Conservation (phyloP, 1,140 invertebrate genomes). For the Orussus abietinus region DNA sequence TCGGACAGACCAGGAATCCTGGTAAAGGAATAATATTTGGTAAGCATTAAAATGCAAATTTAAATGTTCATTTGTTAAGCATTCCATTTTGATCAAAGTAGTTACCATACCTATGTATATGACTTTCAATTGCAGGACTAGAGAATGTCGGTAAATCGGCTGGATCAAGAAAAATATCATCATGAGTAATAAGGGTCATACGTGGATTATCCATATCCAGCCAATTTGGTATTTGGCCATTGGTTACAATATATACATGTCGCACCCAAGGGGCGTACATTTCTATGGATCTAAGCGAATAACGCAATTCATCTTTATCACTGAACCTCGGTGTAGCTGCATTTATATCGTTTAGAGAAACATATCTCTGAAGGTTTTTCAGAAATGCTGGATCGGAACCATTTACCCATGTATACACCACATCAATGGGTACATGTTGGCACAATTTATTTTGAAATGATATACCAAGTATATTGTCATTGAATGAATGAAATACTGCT, state of each 20-base stretch:
- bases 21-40: too few relatives aligned
- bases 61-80: too few relatives aligned
- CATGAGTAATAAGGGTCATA: slow-evolving; percentile 67
- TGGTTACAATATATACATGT: slow-evolving; percentile 80
- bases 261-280: slow-evolving; percentile 78
- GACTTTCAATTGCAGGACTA: slow-evolving; percentile 70
- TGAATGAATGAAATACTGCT: slow-evolving; percentile 50
- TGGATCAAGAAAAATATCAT: slow-evolving; percentile 67
- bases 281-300: slow-evolving; percentile 74
- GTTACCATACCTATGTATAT: slow-evolving; percentile 60
- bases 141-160: slow-evolving; percentile 77
- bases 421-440: slow-evolving; percentile 69
- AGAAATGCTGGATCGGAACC: slow-evolving; percentile 70
- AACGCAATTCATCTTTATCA: slow-evolving; percentile 72
- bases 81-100: too few relatives aligned
- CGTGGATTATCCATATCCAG: slow-evolving; percentile 73
- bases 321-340: slow-evolving; percentile 57
- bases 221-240: slow-evolving; percentile 85
- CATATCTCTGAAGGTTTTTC: slow-evolving; percentile 40
- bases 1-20: slow-evolving; percentile 78
- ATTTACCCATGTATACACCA: slow-evolving; percentile 87
- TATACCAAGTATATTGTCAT: slow-evolving; percentile 48
- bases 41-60: too few relatives aligned
- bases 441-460: slow-evolving; percentile 54
- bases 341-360: slow-evolving; percentile 46